Base-by-base conservation (phyloP, 2,113 vertebrate species). In the Tupaia chinensis region DNA sequence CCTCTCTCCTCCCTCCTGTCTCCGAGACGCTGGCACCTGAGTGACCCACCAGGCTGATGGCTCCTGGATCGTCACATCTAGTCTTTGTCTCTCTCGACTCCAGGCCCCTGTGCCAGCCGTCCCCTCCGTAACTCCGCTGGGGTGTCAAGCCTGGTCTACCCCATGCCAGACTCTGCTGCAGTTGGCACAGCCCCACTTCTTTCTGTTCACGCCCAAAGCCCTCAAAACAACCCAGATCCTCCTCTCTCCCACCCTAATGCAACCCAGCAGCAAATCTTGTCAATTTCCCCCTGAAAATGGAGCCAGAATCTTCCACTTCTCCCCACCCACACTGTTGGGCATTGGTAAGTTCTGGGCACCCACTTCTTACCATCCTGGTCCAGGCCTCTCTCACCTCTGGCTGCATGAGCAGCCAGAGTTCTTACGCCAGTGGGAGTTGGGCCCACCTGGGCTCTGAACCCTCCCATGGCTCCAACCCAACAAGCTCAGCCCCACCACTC, bases 171-270 rank as follows among this genome's bases (percentile, higher is more conserved):
- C 0, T n/a, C 32, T 0, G 32, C 60, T 17, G 11, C 27, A n/a
- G 32, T 4, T 7, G 56, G 54, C 9, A 9, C 76, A 58, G 16
- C 23, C 8, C 44, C 19, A 3, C 53, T n/a, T 32, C 65, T n/a
- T 9, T 22, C 5, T 4, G 1, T 9, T 86, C 0, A 0, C 25
- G 81, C 54, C 17, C 3, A n/a, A 79, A 53, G 14, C 60, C 60
- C 83, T 1, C 0, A 65, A 44, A 73, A 83, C 17, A 78, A 65
- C 29, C 9, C 12, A 5, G 16, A 32, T 32, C 4, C 22, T 34
- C 32, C 25, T 54, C 60, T 73, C 29, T 63, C 69, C 23, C 17
- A 44, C 1, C 61, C 73, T 32, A 20, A 6, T 1, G 44, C 1
- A 9, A 63, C 6, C 29, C 3, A 2, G 89, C 72, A 32, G 65